Percentiles rank a stretch among this genome's conserved stretches.
Conservation (phyloP, 92 coral and sea anemone species). For the Parazoanthus atlanticus region DNA sequence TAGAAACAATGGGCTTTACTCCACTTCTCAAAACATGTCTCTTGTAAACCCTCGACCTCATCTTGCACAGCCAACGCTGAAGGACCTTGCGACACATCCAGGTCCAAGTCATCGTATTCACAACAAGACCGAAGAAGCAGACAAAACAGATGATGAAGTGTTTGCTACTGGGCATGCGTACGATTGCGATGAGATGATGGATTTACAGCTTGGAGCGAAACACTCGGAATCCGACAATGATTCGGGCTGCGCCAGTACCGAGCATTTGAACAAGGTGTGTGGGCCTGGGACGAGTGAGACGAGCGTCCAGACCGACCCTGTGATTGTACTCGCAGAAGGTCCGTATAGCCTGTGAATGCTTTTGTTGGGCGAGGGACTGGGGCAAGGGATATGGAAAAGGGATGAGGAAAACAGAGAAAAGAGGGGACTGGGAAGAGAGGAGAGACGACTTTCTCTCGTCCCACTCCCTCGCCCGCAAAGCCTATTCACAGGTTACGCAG, state of each 20-base stretch:
- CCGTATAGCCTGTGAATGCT: conserved; percentile 44
- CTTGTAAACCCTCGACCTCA: conserved; percentile 3
- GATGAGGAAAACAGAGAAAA: not conserved
- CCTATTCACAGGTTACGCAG: conserved; percentile 41
- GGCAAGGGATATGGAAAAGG: not conserved
- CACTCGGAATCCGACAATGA: conserved; percentile 37
- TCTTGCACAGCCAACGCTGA: not conserved
- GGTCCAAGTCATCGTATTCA: not conserved
- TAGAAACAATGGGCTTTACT: not conserved
- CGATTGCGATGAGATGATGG: conserved; percentile 21
- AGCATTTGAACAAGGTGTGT: conserved; percentile 48
- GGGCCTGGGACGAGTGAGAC: conserved; percentile 40
- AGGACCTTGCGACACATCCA: not conserved
- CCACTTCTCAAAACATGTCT: not conserved
- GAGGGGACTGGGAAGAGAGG: conserved; percentile 18
- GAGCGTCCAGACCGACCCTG: conserved; percentile 47
- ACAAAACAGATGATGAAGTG: not conserved
- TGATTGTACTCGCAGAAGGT: conserved; percentile 51
- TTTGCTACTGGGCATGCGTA: conserved; percentile 11
- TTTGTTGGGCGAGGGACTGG: conserved; percentile 38
- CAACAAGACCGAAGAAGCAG: conserved; percentile 1
- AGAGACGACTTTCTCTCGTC: conserved; percentile 14
- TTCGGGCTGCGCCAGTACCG: conserved; percentile 42
- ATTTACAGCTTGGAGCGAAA: not conserved
- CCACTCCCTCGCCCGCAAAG: conserved; percentile 18